These are phyloP conservation scores for Macrosteles quadrilineatus DNA, from an alignment of 1,140 invertebrate genomes.

Conservation along the genomic window DNA sequence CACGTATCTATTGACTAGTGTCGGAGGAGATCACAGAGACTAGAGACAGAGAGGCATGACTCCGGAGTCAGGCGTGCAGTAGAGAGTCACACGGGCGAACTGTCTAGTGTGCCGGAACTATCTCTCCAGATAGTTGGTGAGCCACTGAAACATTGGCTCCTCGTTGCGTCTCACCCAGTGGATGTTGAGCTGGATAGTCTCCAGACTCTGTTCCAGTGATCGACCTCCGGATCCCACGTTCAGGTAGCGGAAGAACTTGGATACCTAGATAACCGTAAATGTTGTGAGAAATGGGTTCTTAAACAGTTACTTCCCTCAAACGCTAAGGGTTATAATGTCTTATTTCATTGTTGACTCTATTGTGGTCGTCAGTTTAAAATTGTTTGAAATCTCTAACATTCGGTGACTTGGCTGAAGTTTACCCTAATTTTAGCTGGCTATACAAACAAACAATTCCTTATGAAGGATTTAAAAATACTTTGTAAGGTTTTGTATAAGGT, in stretches of 20 bases:
- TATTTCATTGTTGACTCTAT: no score
- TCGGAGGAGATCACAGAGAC: background rate
- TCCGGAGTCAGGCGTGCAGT: background rate
- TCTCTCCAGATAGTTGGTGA: constrained; percentile 52
- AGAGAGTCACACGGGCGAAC: constrained; percentile 13
- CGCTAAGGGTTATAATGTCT: no score
- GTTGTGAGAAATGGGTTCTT: background rate
- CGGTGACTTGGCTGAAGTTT: no score
- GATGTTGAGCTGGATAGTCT: constrained; percentile 77
- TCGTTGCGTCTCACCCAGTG: constrained; percentile 70
- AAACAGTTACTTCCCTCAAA: constrained; percentile 6
- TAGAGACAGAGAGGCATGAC: constrained; percentile 27
- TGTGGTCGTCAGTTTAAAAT: no score
- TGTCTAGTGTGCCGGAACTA: constrained; percentile 31
- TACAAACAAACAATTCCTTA: no score
- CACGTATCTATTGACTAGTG: no score
- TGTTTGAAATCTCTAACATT: no score
- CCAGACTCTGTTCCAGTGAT: constrained; percentile 70
- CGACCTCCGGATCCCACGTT: constrained; percentile 67
- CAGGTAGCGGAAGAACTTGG: constrained; percentile 65
- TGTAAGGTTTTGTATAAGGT: no score
- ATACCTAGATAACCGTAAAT: constrained; percentile 56
- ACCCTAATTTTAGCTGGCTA: no score
- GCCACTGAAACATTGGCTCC: constrained; percentile 60
- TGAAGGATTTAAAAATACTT: no score